Evolutionary conservation across 2,113 vertebrate species (phyloP).

Genomic region (Anolis carolinensis): DNA sequence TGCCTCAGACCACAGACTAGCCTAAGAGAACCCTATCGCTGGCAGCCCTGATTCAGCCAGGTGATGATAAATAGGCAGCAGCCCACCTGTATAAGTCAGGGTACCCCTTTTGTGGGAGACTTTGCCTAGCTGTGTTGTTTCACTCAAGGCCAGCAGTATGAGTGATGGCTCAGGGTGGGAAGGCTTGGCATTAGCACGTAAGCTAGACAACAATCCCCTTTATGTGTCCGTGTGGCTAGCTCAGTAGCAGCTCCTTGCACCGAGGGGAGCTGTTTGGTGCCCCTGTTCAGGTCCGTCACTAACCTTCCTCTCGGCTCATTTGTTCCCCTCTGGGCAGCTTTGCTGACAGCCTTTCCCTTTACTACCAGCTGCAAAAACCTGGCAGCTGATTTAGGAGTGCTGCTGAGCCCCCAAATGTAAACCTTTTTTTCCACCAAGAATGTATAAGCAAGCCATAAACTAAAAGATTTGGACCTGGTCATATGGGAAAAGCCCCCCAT

Average conservation of each 20-base stretch:
- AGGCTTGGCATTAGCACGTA: slow-evolving; percentile 2
- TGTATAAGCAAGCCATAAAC: slow-evolving; percentile 96
- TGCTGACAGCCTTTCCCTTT: slow-evolving; percentile 85
- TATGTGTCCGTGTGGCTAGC: neutral
- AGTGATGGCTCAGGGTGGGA: neutral
- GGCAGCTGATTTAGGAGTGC: slow-evolving; percentile 93
- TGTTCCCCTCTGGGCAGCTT: slow-evolving; percentile 72
- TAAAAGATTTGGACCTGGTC: slow-evolving; percentile 87
- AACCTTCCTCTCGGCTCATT: slow-evolving; percentile 75
- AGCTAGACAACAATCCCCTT: slow-evolving; percentile 29
- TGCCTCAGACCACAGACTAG: slow-evolving; percentile 3
- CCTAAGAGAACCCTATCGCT: neutral
- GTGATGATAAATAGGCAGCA: neutral
- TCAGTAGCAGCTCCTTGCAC: slow-evolving; percentile 29
- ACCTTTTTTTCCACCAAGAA: slow-evolving; percentile 88
- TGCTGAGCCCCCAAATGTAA: slow-evolving; percentile 89
- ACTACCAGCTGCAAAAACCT: slow-evolving; percentile 84
- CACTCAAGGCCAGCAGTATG: neutral
- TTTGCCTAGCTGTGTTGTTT: neutral
- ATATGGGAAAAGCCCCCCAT: slow-evolving; percentile 83
- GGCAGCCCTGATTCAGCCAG: too few species aligned
- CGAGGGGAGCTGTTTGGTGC: slow-evolving; percentile 45
- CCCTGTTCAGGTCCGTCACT: slow-evolving; percentile 60
- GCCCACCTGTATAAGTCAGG: neutral
- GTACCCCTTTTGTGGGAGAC: neutral